Percentiles rank a stretch among this genome's conserved stretches.
Evolutionary conservation across 2,797 vertebrate species (phyloP).

Genomic region (Acanthurus leucopareius): DNA sequence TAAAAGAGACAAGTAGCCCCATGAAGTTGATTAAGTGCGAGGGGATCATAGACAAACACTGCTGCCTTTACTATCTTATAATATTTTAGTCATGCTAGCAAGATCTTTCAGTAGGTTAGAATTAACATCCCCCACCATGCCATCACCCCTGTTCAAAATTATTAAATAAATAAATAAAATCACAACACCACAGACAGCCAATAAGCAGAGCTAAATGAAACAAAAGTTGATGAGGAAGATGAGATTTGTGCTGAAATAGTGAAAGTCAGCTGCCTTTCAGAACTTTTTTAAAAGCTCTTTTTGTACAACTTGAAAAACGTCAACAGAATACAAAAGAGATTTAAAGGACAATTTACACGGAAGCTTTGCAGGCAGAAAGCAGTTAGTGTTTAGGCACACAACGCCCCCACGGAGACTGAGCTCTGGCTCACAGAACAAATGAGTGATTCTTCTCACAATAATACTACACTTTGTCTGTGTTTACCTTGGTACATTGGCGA

Average conservation of each 20-base stretch:
- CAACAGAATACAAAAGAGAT: background rate
- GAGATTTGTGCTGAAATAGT: background rate
- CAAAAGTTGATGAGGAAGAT: background rate
- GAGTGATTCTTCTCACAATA: conserved; percentile 15
- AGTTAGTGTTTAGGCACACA: background rate
- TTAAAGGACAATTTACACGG: conserved; percentile 5
- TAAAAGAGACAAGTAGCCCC: too few relatives aligned
- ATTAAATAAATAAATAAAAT: too few relatives aligned
- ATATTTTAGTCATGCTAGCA: too few relatives aligned
- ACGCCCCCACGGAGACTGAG: background rate
- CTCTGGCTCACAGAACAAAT: conserved; percentile 11
- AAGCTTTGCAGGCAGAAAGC: conserved; percentile 16
- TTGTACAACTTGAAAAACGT: background rate
- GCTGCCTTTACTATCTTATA: too few relatives aligned
- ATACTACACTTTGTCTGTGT: background rate
- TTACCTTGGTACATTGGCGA: conserved; percentile 4
- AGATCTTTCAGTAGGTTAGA: too few relatives aligned
- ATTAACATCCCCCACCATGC: too few relatives aligned
- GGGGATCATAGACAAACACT: too few relatives aligned
- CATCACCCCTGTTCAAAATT: too few relatives aligned
- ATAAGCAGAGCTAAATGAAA: background rate
- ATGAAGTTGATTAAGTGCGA: too few relatives aligned
- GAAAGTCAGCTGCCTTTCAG: background rate
- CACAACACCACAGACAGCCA: too few relatives aligned
- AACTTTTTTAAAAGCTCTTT: background rate